Evolutionary conservation across 2,797 vertebrate species (phyloP).

Genomic region (Avahi laniger): DNA sequence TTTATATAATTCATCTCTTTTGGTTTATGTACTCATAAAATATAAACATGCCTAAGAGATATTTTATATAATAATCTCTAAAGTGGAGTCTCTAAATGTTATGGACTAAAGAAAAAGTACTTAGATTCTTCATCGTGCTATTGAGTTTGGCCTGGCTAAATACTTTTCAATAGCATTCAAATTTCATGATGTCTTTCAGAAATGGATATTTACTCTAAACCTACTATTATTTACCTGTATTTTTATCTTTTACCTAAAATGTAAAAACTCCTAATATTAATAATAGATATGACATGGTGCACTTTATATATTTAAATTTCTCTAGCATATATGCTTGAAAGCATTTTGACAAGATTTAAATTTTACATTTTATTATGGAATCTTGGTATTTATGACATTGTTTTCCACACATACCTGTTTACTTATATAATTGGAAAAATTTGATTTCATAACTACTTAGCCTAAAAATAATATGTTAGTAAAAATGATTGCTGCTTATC

Average conservation of each 20-base stretch:
- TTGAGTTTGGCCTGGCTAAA: not conserved
- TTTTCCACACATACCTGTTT: conserved; percentile 16
- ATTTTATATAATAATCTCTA: conserved; percentile 59
- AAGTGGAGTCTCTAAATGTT: conserved; percentile 44
- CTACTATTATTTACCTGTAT: not conserved
- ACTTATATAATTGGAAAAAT: conserved; percentile 14
- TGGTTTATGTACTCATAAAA: conserved; percentile 64
- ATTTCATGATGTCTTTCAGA: not conserved
- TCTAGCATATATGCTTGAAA: conserved; percentile 31
- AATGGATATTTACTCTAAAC: conserved; percentile 3
- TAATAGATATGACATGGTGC: not conserved
- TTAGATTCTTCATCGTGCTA: not conserved
- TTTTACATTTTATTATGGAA: conserved; percentile 2
- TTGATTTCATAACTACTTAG: not conserved
- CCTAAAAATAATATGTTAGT: not conserved
- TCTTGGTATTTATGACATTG: not conserved
- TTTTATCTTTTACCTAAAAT: not conserved
- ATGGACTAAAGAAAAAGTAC: conserved; percentile 61
- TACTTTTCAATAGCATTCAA: not conserved
- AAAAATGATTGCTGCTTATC: conserved; percentile 18
- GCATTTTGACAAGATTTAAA: not conserved
- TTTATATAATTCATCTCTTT: conserved; percentile 60
- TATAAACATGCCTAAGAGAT: conserved; percentile 56
- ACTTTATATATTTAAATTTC: conserved; percentile 32
- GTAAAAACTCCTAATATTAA: not conserved